Conservation (phyloP, 1,140 invertebrate species). For the Diabrotica virgifera region DNA sequence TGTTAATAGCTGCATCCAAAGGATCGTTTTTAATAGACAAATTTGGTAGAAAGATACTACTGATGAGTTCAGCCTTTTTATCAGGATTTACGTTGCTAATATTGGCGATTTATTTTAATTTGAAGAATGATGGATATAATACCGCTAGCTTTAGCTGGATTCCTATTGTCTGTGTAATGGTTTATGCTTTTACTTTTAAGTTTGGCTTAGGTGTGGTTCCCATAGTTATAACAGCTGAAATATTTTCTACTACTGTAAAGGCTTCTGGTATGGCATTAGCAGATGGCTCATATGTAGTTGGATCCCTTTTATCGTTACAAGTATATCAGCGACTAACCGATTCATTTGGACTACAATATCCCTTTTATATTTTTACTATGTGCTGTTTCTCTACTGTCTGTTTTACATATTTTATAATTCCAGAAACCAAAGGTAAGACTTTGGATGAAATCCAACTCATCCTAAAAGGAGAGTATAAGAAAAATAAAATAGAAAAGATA, state of each 20-base stretch:
- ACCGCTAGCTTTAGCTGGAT: slow-evolving; percentile 30
- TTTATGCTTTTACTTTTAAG: slow-evolving; percentile 36
- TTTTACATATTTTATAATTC: slow-evolving; percentile 62
- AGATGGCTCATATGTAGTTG: slow-evolving; percentile 46
- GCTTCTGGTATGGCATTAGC: slow-evolving; percentile 44
- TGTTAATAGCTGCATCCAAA: slow-evolving; percentile 31
- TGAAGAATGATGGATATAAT: slow-evolving; percentile 28
- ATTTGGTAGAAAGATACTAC: slow-evolving; percentile 36
- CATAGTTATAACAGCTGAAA: slow-evolving; percentile 53
- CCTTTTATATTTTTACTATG: slow-evolving; percentile 67
- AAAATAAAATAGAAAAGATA: too few relatives aligned
- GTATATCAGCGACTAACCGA: slow-evolving; percentile 46
- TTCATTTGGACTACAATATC: slow-evolving; percentile 53
- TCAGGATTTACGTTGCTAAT: slow-evolving; percentile 31
- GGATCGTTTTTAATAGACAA: slow-evolving; percentile 36
- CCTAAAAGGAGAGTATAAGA: too few relatives aligned
- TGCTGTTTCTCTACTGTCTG: slow-evolving; percentile 57
- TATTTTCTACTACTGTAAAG: slow-evolving; percentile 56
- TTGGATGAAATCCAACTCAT: too few relatives aligned
- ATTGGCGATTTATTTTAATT: slow-evolving; percentile 39
- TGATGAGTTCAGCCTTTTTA: slow-evolving; percentile 31
- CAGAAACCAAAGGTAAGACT: slow-evolving; percentile 33
- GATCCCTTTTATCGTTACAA: slow-evolving; percentile 55
- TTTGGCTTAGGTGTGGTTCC: slow-evolving; percentile 42
- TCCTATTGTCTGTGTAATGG: slow-evolving; percentile 32